Base-by-base conservation (phyloP, 2,888 invertebrate species). In the Nomada hirtipes region DNA sequence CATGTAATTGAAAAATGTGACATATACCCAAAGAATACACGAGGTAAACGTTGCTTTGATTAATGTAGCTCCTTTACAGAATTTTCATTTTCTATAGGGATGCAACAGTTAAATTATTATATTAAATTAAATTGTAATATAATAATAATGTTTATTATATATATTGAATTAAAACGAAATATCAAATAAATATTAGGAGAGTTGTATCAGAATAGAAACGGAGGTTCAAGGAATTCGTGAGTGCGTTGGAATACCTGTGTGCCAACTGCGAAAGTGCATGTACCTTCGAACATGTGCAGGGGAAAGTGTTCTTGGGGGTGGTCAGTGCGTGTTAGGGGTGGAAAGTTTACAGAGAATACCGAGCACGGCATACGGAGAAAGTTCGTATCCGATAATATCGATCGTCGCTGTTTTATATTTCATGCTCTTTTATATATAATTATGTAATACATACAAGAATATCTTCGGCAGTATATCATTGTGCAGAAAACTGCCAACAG, bases 291-390 rank as follows among this genome's bases (percentile, higher is more conserved):
- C 23, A 47, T 44, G 57, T 44, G 57, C 44, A 13, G 29, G 64
- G 59, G 42, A 50, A 70, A 59, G 57, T 52, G 36, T 53, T 20
- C 47, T 64, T 65, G 18, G 64, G 73, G 64, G 23, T 63, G 64
- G 73, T 64, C 75, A 68, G 59, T 59, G 52, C 10, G 47, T 15
- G 47, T 36, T 7, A 36, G 36, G 36, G 36, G 36, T 36, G 23
- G 26, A 57, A 13, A 44, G 42, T 20, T 23, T 42, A n/a, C 18
- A 26, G 44, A 44, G 13, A 44, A 44, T 13, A 44, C 2, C 11
- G n/a, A 57, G 26, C 11, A n/a, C 4, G 20, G 18, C 23, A 2
- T 11, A 23, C 2, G 42, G 7, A 69, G 2, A 55, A 55, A 53
- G 42, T 26, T 44, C n/a, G 18, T 3, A 44, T 26, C 13, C 26